Base-by-base conservation (phyloP, 2,888 invertebrate species). In the Metalampra italica region DNA sequence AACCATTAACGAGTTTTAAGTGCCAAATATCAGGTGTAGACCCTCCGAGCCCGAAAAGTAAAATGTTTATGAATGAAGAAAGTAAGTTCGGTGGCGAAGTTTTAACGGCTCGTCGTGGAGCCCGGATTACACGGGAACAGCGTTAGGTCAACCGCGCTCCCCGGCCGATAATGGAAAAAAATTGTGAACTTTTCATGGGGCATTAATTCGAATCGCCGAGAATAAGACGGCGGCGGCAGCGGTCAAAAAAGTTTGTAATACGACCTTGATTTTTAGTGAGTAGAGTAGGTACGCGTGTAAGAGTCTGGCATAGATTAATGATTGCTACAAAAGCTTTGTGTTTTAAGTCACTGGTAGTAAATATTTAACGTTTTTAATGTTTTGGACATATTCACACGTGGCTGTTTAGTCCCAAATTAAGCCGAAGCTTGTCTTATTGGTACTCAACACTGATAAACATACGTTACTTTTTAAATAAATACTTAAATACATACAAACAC, bases 11-110 rank as follows among this genome's bases (percentile, higher is more conserved):
- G 41, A 46, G 29, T 71, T 71, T 66, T 70, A 66, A 75, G 70
- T 69, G 68, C 74, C 68, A 76, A 78, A 77, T 75, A 77, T 68
- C 74, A 73, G 67, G 66, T 70, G 72, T 66, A 59, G 36, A 36
- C 36, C 36, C 36, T 11, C 7, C n/a, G 3, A 11, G 36, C 44
- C 54, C 57, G 57, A 67, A 66, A 80, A 83, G 80, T 82, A 79
- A 77, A 84, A 84, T 84, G 80, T 85, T 86, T 84, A 82, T 84
- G 80, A 82, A 84, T 78, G 79, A 72, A 36, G 67, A 71, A 72
- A 36, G 70, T 73, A 82, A 85, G 69, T 84, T 69, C 62, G 63
- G 36, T n/a, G n/a, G 36, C 53, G 54, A 82, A 82, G 74, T 79
- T 83, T 78, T 71, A 76, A 77, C 74, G 75, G 72, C 68, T 76